Base-by-base conservation (phyloP, 92 coral and sea anemone species). In the Actinernus sp. region DNA sequence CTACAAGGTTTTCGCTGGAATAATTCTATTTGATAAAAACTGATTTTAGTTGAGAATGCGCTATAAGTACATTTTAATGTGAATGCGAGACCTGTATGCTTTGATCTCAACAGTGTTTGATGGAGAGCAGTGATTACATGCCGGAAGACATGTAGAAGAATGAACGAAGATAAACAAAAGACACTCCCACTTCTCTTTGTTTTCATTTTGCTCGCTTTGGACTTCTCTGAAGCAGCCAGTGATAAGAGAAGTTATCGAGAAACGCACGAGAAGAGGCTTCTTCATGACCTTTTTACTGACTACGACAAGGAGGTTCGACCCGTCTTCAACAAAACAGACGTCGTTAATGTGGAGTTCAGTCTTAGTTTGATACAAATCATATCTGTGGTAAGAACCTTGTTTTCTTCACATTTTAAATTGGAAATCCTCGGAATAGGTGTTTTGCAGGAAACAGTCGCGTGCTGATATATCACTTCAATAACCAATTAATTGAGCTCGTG, bases 251-350 rank as follows among this genome's bases (percentile, higher is more conserved):
- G 21, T 4, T 8, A 8, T 8, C 52, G 67, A 31, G 86, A 64
- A 53, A 90, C 92, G 16, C 65, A 80, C 26, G 96, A 90, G 49
- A 80, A 80, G 39, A 88, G 89, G 25, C 68, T 90, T 27, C 76
- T 90, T 29, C 55, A 68, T 5, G 76, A 90, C 25, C 44, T 90
- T 26, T 90, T 90, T 21, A 26, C 57, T 34, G 39, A 90, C 66
- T 90, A 90, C 24, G 92, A 90, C 73, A 90, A 81, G 60, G 96
- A 90, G 67, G 96, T 86, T 18, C 62, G 92, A 7, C 96, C 96
- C 28, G 96, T 90, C 27, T 85, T 72, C 59, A 62, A 70, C 68
- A 76, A 82, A 19, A 61, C 70, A 14, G 86, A 80, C 34, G 32
- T 57, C 20, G 92, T 90, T 13, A 81, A 90, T 41, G 96, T 90